Conservation (phyloP, 1,140 invertebrate species). For the Holotrichia oblita region DNA sequence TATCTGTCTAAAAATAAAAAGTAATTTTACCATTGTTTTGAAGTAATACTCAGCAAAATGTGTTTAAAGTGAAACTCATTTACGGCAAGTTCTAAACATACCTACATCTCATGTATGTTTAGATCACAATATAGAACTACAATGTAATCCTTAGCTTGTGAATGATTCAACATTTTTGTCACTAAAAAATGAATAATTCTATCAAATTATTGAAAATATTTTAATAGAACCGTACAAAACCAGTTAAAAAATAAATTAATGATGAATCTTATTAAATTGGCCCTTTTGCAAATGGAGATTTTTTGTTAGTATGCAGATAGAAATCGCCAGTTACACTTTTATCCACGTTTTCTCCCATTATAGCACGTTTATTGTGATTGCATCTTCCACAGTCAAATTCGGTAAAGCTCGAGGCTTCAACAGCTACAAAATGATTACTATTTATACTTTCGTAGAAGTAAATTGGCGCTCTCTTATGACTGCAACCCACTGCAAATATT, state of each 20-base stretch:
- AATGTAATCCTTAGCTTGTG: too few species aligned
- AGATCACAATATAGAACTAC: too few species aligned
- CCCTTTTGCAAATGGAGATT: constrained; percentile 32
- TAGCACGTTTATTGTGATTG: background rate
- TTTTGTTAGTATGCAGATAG: constrained; percentile 37
- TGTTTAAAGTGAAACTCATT: too few species aligned
- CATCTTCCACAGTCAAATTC: constrained; percentile 35
- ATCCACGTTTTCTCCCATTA: constrained; percentile 37
- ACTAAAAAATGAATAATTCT: too few species aligned
- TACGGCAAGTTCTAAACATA: too few species aligned
- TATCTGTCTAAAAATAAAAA: too few species aligned
- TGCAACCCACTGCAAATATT: constrained; percentile 44
- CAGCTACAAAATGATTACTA: constrained; percentile 21
- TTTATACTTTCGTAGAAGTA: constrained; percentile 36
- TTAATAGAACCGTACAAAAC: too few species aligned
- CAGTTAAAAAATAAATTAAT: constrained; percentile 10
- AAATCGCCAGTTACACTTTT: background rate
- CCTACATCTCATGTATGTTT: too few species aligned
- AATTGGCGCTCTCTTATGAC: constrained; percentile 33
- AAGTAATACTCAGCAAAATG: too few species aligned
- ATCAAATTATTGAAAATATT: too few species aligned
- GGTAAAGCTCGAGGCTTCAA: constrained; percentile 7
- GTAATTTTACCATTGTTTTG: too few species aligned
- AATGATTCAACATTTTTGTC: too few species aligned
- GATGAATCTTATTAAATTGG: background rate